These are phyloP conservation scores for Rhinoraja longicauda DNA, from an alignment of 2,797 vertebrate genomes.

Conservation along the genomic window DNA sequence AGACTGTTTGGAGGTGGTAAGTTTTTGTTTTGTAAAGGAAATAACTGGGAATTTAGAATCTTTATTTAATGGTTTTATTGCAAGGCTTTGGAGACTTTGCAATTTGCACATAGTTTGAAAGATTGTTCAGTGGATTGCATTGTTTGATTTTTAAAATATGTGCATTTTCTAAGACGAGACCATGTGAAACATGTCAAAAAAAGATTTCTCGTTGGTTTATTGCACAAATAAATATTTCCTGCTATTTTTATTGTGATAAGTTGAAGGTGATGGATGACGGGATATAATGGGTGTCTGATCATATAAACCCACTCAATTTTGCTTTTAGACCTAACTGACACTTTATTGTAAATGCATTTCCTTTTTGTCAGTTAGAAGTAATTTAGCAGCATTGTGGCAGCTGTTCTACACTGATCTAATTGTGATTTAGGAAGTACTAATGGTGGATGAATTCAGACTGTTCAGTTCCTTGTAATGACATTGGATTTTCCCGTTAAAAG, in stretches of 20 bases:
- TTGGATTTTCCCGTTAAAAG: not conserved
- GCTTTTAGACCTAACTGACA: not conserved
- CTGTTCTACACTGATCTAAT: not conserved
- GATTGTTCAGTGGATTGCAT: not conserved
- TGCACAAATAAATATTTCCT: not conserved
- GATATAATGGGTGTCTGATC: not conserved
- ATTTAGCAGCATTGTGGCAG: not conserved
- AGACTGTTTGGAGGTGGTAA: constrained; percentile 93
- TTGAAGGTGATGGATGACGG: not conserved
- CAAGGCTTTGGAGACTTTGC: not conserved
- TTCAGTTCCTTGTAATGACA: not conserved
- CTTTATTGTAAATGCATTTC: not conserved
- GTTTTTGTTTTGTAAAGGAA: constrained; percentile 46
- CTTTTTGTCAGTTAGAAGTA: not conserved
- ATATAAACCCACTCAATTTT: not conserved
- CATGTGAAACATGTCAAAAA: not conserved
- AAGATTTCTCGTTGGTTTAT: not conserved
- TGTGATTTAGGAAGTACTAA: not conserved
- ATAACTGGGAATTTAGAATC: not conserved
- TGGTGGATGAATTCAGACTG: not conserved
- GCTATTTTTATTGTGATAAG: not conserved
- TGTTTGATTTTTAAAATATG: not conserved
- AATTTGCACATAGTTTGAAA: not conserved
- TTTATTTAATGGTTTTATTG: not conserved
- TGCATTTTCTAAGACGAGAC: not conserved